Conservation (phyloP, 1,140 invertebrate species). For the Bombus superbus region DNA sequence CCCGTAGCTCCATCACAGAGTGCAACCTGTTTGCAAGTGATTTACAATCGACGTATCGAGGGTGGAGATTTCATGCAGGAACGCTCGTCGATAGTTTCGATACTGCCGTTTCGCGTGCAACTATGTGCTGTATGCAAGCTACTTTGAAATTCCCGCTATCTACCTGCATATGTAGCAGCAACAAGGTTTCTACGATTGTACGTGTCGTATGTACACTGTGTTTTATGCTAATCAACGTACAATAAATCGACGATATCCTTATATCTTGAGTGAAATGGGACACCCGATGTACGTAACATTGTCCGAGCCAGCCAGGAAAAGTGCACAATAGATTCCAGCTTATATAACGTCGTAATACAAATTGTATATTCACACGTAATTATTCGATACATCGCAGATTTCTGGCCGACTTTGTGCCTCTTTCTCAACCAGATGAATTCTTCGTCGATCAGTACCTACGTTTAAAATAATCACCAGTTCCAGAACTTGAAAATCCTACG, state of each 20-base stretch:
- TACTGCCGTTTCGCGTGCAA: not conserved
- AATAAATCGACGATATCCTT: not conserved
- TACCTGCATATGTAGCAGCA: conserved; percentile 2
- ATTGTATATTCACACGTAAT: not conserved
- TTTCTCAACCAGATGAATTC: not conserved
- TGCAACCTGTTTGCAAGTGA: not conserved
- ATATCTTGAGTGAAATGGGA: not conserved
- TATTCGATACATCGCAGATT: not conserved
- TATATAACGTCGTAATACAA: not conserved
- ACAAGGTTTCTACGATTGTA: not conserved
- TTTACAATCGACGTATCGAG: not conserved
- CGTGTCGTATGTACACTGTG: not conserved
- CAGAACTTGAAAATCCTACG: not conserved
- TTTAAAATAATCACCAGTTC: not conserved
- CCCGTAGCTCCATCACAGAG: not conserved
- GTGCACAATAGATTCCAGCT: not conserved
- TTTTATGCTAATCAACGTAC: not conserved
- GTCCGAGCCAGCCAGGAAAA: not conserved
- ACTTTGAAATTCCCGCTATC: not conserved
- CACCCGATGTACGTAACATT: not conserved
- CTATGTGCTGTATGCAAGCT: not conserved
- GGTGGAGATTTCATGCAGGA: not conserved
- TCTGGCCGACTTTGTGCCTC: not conserved
- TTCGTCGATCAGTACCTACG: not conserved
- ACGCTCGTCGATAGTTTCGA: not conserved